Evolutionary conservation across 1,140 invertebrate genomes (phyloP), one percentile per base, ranked within the genome.

Genomic region (Yoshiicerus persimilis): DNA sequence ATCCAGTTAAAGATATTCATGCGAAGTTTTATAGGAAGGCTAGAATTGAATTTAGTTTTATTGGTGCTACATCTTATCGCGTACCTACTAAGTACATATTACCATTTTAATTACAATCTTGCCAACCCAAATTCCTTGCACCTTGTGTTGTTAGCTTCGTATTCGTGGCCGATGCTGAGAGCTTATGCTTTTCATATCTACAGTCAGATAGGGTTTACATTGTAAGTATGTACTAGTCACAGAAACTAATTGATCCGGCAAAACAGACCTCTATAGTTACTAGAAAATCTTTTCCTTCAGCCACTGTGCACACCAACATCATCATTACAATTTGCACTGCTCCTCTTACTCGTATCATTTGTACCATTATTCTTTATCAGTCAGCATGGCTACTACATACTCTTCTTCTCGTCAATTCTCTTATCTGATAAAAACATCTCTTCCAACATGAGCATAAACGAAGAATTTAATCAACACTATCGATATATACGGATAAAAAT

Each of bases 231-330:
- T 66, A 30, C 84, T 86, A 66, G 84, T 86, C 27, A 56, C 36
- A 86, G 47, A 86, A 86, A 86, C 84, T 86, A 62, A 86, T 86
- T 86, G 84, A 86, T 86, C 84, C 84, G 84, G 62, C 84, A 86
- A 86, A 11, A 16, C 47, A 86, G 84, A 86, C 84, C 84, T 86
- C 84, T 38, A 86, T 86, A 80, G 36, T 80, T 80, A 80, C 75
- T 36, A 80, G 32, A 80, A 34, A 80, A 80, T 80, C 75, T 80
- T 80, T 80, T 30, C 75, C 75, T 80, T 80, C 75, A 80, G 30
- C n/a, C 75, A 34, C 75, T 80, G 16, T 36, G 32, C 32, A 36
- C 30, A 80, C 16, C 16, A 36, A 23, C 32, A 38, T 36, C 75
- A 80, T 36, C 75, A n/a, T 80, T 36, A 77, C 70, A 32, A 16